These are phyloP conservation scores for Eutrigla gurnardus DNA, from an alignment of 2,797 vertebrate species.

Conservation along the genomic window DNA sequence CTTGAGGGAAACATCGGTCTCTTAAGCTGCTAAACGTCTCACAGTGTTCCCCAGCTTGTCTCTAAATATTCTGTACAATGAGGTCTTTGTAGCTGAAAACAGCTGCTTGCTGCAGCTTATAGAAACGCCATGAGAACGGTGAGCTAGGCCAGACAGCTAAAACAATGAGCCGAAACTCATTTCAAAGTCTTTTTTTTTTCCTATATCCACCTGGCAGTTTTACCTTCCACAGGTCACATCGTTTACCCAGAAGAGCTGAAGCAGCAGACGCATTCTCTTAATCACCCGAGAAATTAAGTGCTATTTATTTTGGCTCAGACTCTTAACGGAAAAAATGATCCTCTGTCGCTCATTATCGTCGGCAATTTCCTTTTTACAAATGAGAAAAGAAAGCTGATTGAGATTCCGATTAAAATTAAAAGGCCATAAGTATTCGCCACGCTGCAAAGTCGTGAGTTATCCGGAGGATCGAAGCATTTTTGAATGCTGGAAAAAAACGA, in stretches of 20 bases:
- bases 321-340: conserved; percentile 67
- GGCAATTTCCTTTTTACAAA: conserved; percentile 72
- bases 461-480: conserved; percentile 3
- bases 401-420: conserved; percentile 80
- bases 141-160: not conserved
- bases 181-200: not conserved
- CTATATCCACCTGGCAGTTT: conserved; percentile 10
- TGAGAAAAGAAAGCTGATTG: conserved; percentile 69
- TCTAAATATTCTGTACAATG: not conserved
- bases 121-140: not conserved
- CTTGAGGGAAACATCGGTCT: not conserved
- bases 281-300: conserved; percentile 77
- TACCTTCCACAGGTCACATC: conserved; percentile 24
- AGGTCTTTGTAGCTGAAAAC: not conserved
- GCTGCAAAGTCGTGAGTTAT: too few relatives aligned
- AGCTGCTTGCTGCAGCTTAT: not conserved
- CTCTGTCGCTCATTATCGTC: conserved; percentile 75
- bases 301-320: conserved; percentile 76
- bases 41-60: not conserved
- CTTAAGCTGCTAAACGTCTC: not conserved
- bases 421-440: conserved; percentile 26
- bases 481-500: not conserved
- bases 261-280: conserved; percentile 55
- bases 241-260: conserved; percentile 46
- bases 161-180: not conserved